Evolutionary conservation across 2,113 vertebrate genomes (phyloP).

Genomic region (Electrona antarctica): DNA sequence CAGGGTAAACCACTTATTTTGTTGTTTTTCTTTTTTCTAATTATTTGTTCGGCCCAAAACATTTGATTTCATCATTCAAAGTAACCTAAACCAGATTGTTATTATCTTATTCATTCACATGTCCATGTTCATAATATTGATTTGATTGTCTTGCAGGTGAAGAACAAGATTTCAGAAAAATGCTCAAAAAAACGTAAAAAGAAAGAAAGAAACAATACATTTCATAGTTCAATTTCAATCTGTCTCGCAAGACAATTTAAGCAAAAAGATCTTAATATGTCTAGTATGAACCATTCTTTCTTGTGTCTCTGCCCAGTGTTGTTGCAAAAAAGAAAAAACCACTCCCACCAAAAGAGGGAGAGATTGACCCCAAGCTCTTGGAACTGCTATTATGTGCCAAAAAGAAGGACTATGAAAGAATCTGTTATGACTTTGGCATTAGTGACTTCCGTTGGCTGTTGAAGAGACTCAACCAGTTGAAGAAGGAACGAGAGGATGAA

Average conservation of each 20-base stretch:
- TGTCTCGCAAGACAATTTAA: background rate
- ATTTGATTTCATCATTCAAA: too few species aligned
- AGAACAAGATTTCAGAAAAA: constrained; percentile 71
- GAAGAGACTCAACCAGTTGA: constrained; percentile 84
- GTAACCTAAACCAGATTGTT: background rate
- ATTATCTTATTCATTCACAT: background rate
- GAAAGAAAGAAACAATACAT: background rate
- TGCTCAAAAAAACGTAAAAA: constrained; percentile 77
- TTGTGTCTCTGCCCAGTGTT: constrained; percentile 41
- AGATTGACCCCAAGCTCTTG: constrained; percentile 83
- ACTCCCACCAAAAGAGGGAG: constrained; percentile 65
- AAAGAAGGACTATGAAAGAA: constrained; percentile 87
- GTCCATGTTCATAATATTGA: background rate
- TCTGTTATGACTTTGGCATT: constrained; percentile 86
- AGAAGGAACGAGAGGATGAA: constrained; percentile 76
- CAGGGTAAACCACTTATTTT: too few species aligned
- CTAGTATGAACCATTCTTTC: background rate
- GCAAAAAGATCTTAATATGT: background rate
- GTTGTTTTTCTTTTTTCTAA: too few species aligned
- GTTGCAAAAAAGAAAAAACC: constrained; percentile 53
- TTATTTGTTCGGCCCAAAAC: too few species aligned
- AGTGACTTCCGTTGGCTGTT: constrained; percentile 90
- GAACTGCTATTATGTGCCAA: constrained; percentile 84
- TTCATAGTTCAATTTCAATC: background rate
- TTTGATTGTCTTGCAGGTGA: constrained; percentile 27